Base-by-base conservation (phyloP, 2,113 vertebrate species). In the Mesocricetus auratus region DNA sequence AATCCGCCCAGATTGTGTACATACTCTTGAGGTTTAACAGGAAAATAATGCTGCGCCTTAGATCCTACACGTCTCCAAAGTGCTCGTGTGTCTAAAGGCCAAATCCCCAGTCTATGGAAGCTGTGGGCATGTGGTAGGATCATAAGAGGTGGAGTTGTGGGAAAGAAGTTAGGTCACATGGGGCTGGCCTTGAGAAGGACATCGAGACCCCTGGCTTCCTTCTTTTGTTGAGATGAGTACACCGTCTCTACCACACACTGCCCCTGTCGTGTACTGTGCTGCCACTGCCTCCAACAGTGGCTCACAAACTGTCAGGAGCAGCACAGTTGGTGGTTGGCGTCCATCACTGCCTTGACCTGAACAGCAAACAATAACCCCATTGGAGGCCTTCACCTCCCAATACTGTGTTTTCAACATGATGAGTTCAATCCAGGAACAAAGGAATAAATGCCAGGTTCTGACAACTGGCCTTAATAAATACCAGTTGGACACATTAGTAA, bases 361-460 rank as follows among this genome's bases (percentile, higher is more conserved):
- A 47, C 22, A 95, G 39, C 39, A 86, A 73, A 78, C 87, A 66
- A 71, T 91, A 15, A 50, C 45, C 29, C 1, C 50, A 17, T 36
- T 69, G 89, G 89, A 92, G 31, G 77, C 66, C n/a, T 96, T 85
- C 39, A n/a, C 75, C 42, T 81, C 83, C 42, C 78, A 74, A 78
- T 39, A 85, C 22, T 53, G 0, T 64, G 45, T 71, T 91, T 91
- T 86, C 66, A 77, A 88, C 9, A 62, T 47, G 31, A 91, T 75
- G 74, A 79, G 90, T 75, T 9, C 92, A 58, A 58, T 26, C n/a
- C n/a, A 79, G 15, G 31, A 73, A 50, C 53, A 86, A 94, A 91
- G 5, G 7, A 71, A 64, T 58, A 64, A 17, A 19, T 0, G 9
- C n/a, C n/a, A 31, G 64, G 56, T 22, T 88, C 36, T 78, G 1